These are phyloP conservation scores for Pantala flavescens DNA, from an alignment of 1,140 invertebrate genomes.

Conservation along the genomic window DNA sequence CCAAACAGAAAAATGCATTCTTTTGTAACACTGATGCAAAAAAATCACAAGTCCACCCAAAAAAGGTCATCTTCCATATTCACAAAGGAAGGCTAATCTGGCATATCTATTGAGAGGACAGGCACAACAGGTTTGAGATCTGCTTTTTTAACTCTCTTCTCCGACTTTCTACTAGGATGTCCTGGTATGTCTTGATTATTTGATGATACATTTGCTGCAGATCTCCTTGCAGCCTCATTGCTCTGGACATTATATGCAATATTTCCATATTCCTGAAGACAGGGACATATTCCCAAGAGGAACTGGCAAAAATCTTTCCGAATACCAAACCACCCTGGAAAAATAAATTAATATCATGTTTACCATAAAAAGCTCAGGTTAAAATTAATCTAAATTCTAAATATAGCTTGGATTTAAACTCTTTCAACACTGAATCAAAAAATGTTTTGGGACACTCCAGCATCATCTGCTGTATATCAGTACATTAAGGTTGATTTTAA, in stretches of 20 bases:
- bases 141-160: slow-evolving; percentile 55
- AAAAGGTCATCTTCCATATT: no score
- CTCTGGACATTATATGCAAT: slow-evolving; percentile 74
- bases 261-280: slow-evolving; percentile 95
- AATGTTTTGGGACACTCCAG: no score
- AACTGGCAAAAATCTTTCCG: slow-evolving; percentile 96
- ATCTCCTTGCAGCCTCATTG: slow-evolving; percentile 34
- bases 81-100: slow-evolving; percentile 45
- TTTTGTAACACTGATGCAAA: no score
- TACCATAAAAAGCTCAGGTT: no score
- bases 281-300: slow-evolving; percentile 79
- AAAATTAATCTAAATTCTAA: no score
- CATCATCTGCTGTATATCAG: no score
- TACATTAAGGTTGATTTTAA: no score
- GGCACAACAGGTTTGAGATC: slow-evolving; percentile 76
- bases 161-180: slow-evolving; percentile 42
- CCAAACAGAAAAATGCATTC: no score
- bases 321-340: slow-evolving; percentile 96
- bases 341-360: slow-evolving; percentile 20
- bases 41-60: no score
- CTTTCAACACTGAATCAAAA: no score
- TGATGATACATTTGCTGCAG: slow-evolving; percentile 35
- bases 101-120: slow-evolving; percentile 77
- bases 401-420: no score
- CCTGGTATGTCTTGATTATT: slow-evolving; percentile 39